These are phyloP conservation scores for Onychomys arenicola DNA, from an alignment of 2,797 vertebrate species.

Conservation along the genomic window DNA sequence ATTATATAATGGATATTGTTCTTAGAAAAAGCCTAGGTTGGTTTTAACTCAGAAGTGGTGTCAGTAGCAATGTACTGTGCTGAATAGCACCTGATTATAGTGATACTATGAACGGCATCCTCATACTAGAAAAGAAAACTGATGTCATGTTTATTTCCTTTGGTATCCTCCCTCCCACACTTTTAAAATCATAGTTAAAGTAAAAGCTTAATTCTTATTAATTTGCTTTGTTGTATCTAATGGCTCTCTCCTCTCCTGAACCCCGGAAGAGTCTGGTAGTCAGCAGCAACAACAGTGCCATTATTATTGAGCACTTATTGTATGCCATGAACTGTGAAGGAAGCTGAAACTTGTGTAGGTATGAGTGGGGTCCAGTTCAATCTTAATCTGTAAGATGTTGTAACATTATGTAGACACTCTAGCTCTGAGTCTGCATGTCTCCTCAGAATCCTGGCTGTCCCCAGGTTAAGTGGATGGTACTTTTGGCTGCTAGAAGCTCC, in stretches of 20 bases:
- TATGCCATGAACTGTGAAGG: neutral
- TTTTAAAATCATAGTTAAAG: neutral
- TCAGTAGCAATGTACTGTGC: neutral
- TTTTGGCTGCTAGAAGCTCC: neutral
- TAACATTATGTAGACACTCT: neutral
- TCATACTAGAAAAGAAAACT: neutral
- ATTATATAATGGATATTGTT: slow-evolving; percentile 9
- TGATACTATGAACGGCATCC: neutral
- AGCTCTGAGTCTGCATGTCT: neutral
- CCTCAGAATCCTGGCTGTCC: neutral
- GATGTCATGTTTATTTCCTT: neutral
- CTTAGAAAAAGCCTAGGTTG: neutral
- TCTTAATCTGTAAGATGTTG: neutral
- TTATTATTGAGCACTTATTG: slow-evolving; percentile 18
- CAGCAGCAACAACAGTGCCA: neutral
- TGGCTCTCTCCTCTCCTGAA: neutral
- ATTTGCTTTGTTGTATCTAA: neutral
- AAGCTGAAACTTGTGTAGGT: neutral
- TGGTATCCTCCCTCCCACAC: neutral
- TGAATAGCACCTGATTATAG: neutral
- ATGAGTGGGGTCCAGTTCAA: neutral
- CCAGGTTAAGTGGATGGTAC: neutral
- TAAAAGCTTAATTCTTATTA: neutral
- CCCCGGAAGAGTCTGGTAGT: neutral
- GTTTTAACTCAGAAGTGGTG: slow-evolving; percentile 7